These are phyloP conservation scores for Oxyruncus cristatus DNA, from an alignment of 2,113 vertebrate genomes.

Conservation along the genomic window DNA sequence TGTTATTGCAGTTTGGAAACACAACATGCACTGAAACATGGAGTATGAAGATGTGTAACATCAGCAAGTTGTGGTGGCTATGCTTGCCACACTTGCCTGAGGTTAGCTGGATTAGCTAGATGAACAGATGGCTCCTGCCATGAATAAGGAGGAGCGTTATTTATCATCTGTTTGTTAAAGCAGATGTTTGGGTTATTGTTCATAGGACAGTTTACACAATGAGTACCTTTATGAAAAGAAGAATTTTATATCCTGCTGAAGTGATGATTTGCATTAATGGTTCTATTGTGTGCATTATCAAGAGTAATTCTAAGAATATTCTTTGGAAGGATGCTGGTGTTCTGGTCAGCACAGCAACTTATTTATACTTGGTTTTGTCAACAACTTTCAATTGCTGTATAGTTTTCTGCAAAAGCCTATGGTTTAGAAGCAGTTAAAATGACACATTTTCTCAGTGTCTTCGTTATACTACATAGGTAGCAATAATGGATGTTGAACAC, in stretches of 20 bases:
- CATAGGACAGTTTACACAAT: background rate
- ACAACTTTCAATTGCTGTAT: background rate
- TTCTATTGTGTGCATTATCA: background rate
- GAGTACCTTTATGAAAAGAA: background rate
- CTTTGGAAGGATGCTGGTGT: background rate
- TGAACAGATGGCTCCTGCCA: conserved; percentile 6
- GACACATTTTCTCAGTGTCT: background rate
- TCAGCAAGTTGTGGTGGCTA: background rate
- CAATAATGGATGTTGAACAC: background rate
- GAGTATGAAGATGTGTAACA: background rate
- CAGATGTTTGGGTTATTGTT: conserved; percentile 17
- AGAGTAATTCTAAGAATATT: background rate
- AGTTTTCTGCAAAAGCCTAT: background rate
- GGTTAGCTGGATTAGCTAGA: background rate
- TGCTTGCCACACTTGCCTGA: background rate
- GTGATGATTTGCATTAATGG: background rate
- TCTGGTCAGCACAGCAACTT: background rate
- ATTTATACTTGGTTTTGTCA: background rate
- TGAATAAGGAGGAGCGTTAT: background rate
- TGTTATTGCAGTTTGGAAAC: background rate
- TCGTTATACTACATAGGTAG: background rate
- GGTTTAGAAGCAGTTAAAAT: background rate
- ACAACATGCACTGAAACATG: background rate
- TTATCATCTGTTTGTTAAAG: background rate
- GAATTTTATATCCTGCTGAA: background rate